phyloP scores from a whole-genome alignment of 1,140 invertebrate species.

The Monochamus saltuarius region DNA sequence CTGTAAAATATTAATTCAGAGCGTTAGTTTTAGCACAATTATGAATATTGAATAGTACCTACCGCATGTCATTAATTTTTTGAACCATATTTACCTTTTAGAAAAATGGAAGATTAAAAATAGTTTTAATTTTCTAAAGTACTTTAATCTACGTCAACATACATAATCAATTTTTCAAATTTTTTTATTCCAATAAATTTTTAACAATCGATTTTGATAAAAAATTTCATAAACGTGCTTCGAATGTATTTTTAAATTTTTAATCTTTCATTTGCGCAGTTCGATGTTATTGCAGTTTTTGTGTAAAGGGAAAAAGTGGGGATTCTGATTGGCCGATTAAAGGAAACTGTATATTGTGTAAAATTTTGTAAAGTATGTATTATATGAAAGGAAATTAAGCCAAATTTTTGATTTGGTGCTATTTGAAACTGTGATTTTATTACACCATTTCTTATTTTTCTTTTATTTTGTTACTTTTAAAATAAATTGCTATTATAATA shows the following conservation, averaged over 20 bases:
- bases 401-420: conserved; percentile 51
- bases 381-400: conserved; percentile 34
- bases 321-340: conserved; percentile 22
- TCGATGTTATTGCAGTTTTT: not conserved
- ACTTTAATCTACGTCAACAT: too few relatives aligned
- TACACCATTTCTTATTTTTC: not conserved
- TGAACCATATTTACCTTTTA: too few relatives aligned
- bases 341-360: conserved; percentile 35
- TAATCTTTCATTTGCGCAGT: not conserved
- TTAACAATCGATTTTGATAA: not conserved
- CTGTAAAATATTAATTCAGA: too few relatives aligned
- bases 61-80: too few relatives aligned
- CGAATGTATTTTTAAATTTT: not conserved
- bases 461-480: conserved; percentile 4
- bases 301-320: not conserved
- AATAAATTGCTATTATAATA: conserved; percentile 5
- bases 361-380: conserved; percentile 40
- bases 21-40: too few relatives aligned
- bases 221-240: not conserved
- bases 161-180: too few relatives aligned
- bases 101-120: too few relatives aligned
- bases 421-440: conserved; percentile 50
- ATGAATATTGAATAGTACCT: too few relatives aligned
- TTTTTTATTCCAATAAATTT: too few relatives aligned
- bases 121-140: too few relatives aligned